Percentiles rank a stretch among this genome's conserved stretches.
phyloP scores from a whole-genome alignment of 2,888 invertebrate genomes.

The Vesta saturnalis region DNA sequence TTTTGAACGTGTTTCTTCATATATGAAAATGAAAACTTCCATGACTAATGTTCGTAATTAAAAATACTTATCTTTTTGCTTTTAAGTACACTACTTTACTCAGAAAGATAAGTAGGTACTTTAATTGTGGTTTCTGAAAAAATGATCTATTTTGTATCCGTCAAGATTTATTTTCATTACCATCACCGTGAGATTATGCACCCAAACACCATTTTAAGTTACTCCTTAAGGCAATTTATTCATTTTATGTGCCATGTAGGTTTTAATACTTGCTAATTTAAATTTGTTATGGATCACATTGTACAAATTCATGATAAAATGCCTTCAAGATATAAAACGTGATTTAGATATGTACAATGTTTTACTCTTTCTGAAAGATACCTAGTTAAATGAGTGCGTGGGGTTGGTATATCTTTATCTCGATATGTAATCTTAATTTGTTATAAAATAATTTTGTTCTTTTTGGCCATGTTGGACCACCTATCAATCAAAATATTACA shows the following conservation, averaged over 20 bases:
- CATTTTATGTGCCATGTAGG: conserved; percentile 1
- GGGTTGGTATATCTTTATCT: not conserved
- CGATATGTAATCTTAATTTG: not conserved
- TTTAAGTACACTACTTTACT: too few relatives aligned
- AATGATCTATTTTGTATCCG: too few relatives aligned
- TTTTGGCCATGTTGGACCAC: not conserved
- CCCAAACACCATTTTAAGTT: not conserved
- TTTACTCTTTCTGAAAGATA: not conserved
- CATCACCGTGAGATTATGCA: not conserved
- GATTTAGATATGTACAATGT: not conserved
- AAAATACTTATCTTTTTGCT: too few relatives aligned
- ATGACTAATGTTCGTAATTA: too few relatives aligned
- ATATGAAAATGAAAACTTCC: too few relatives aligned
- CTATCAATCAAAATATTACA: not conserved
- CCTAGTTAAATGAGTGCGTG: not conserved
- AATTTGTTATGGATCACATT: not conserved
- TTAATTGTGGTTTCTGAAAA: too few relatives aligned
- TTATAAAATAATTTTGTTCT: not conserved
- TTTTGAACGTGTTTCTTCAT: too few relatives aligned
- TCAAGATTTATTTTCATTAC: not conserved
- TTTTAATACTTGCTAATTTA: conserved; percentile 1
- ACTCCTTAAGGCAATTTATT: not conserved
- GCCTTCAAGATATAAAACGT: conserved; percentile 1
- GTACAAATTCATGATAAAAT: not conserved
- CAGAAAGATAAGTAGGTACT: too few relatives aligned